These are phyloP conservation scores for Zhuqinia jingwanae DNA, from an alignment of 2,888 invertebrate species.

Conservation along the genomic window DNA sequence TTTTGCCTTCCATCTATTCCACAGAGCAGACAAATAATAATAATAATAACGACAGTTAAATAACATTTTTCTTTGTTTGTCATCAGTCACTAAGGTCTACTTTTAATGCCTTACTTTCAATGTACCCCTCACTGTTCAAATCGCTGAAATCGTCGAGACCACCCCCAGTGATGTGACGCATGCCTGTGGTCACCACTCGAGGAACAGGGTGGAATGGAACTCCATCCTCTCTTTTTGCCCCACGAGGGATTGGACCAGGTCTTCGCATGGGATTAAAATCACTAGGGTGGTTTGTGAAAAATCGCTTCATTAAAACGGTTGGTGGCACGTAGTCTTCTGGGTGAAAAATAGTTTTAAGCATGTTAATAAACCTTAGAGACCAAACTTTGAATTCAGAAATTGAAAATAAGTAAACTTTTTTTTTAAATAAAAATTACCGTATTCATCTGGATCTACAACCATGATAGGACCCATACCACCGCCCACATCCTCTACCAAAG, in stretches of 20 bases:
- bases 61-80: background rate
- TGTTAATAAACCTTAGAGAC: too few species aligned
- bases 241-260: slow-evolving; percentile 75
- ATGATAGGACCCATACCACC: slow-evolving; percentile 57
- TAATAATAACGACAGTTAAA: background rate
- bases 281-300: slow-evolving; percentile 78
- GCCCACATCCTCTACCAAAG: slow-evolving; percentile 44
- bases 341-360: background rate
- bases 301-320: slow-evolving; percentile 68
- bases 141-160: slow-evolving; percentile 35
- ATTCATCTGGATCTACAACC: slow-evolving; percentile 64
- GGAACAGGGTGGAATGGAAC: slow-evolving; percentile 75
- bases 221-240: slow-evolving; percentile 73
- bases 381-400: too few species aligned
- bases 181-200: slow-evolving; percentile 45
- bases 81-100: background rate
- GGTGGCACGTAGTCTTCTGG: slow-evolving; percentile 63
- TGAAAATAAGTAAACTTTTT: background rate
- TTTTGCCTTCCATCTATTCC: slow-evolving; percentile 67
- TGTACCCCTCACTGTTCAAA: slow-evolving; percentile 49
- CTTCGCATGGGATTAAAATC: slow-evolving; percentile 79
- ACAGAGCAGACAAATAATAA: background rate
- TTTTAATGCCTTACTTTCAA: slow-evolving; percentile 60
- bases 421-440: slow-evolving; percentile 51
- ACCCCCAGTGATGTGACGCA: slow-evolving; percentile 11